These are phyloP conservation scores for Pterostichus madidus DNA, from an alignment of 2,888 invertebrate species.

Conservation along the genomic window DNA sequence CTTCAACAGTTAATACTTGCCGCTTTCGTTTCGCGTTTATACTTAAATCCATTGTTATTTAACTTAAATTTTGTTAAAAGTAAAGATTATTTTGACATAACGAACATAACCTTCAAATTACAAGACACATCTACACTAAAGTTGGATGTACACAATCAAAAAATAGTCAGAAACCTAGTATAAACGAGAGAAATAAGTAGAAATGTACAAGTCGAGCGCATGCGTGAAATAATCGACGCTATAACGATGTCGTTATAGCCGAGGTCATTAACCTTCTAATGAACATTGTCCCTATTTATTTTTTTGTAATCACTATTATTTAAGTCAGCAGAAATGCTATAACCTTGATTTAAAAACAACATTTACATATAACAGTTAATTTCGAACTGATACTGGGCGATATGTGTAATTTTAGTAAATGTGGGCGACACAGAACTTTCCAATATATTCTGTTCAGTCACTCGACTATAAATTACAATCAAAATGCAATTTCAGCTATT, in stretches of 20 bases:
- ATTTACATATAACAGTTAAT: no score
- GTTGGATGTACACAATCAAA: background rate
- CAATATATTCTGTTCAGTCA: no score
- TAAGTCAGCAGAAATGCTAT: no score
- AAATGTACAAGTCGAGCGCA: background rate
- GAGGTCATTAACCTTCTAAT: constrained; percentile 38
- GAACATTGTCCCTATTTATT: background rate
- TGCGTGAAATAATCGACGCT: constrained; percentile 13
- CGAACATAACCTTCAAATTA: constrained; percentile 27
- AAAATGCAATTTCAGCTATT: no score
- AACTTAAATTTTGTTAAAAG: background rate
- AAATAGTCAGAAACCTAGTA: background rate
- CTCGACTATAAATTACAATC: no score
- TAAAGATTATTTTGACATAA: background rate
- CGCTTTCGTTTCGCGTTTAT: constrained; percentile 53
- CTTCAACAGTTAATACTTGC: constrained; percentile 66
- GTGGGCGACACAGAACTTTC: no score
- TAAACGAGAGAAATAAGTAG: constrained; percentile 16
- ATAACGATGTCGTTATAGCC: constrained; percentile 44
- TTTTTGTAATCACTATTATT: background rate
- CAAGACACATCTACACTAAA: background rate
- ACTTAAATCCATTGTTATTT: constrained; percentile 23
- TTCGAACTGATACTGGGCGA: no score
- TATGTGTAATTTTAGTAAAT: no score
- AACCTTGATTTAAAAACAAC: no score